Conservation (phyloP, 2,797 vertebrate genomes). For the Gymnothorax javanicus region DNA sequence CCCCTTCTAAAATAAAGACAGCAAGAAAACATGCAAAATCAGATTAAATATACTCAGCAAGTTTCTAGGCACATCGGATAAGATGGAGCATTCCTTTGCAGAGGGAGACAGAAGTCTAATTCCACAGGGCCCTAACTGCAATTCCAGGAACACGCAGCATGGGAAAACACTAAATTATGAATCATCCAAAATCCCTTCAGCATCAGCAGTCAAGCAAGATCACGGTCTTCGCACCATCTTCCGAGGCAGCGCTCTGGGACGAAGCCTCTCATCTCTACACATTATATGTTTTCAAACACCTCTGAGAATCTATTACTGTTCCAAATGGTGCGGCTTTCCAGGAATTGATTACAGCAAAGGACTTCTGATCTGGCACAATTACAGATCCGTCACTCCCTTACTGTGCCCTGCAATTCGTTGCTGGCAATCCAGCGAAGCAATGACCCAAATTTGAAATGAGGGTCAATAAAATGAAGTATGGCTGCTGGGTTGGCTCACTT, state of each 20-base stretch:
- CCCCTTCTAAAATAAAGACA: background rate
- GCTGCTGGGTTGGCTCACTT: too few species aligned
- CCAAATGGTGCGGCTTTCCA: background rate
- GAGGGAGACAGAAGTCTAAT: slow-evolving; percentile 33
- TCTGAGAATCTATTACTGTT: background rate
- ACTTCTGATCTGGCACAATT: background rate
- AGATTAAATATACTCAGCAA: slow-evolving; percentile 10
- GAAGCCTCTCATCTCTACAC: background rate
- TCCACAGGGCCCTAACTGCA: slow-evolving; percentile 31
- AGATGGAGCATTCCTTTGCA: slow-evolving; percentile 38
- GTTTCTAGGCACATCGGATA: slow-evolving; percentile 36
- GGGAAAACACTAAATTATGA: slow-evolving; percentile 61
- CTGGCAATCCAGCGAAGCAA: slow-evolving; percentile 52
- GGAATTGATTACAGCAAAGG: background rate
- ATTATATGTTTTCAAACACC: background rate
- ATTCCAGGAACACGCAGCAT: slow-evolving; percentile 34
- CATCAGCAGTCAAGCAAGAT: slow-evolving; percentile 27
- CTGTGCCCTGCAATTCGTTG: slow-evolving; percentile 40
- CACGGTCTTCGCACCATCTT: background rate
- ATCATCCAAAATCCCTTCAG: slow-evolving; percentile 53
- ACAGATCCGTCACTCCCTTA: slow-evolving; percentile 30
- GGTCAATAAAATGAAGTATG: background rate
- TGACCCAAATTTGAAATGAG: slow-evolving; percentile 47
- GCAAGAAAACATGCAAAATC: slow-evolving; percentile 47
- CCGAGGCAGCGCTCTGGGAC: background rate